Evolutionary conservation across 2,113 vertebrate genomes (phyloP), one percentile per base, ranked within the genome.

Genomic region (Myiopsitta monachus): DNA sequence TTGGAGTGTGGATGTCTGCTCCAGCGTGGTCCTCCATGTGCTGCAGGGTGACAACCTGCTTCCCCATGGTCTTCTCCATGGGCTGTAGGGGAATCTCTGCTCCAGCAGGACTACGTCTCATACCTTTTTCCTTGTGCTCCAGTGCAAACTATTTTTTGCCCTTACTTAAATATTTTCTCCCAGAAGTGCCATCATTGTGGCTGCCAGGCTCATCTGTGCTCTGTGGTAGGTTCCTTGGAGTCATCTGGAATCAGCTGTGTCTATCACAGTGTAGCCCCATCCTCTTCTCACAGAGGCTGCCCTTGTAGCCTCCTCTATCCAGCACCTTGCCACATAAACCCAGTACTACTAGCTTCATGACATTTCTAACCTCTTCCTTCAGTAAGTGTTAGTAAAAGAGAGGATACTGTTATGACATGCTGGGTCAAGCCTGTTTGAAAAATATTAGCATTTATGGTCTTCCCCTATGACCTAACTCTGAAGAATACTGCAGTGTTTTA

Each of bases 141-240:
- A 19, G 30, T 85, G 24, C 44, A 44, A 16, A 49, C 16, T 36
- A 27, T 0, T 3, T 85, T 80, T 69, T 66, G 10, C 16, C 27
- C 24, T 68, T 88, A 70, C 18, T 74, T 69, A 33, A 51, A 46
- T n/a, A 21, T 55, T 18, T 46, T 80, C 5, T 82, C 10, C 33
- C 30, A 55, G 55, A 66, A 18, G 22, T 55, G 22, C 24, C 0
- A 2, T 22, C 18, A 6, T 18, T 0, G 0, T 51, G n/a, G 12
- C 39, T 82, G 7, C 30, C 7, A 11, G 8, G 36, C 49, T 82
- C 16, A 62, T 39, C 44, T 24, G 14, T 77, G 31, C 33, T 18
- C 8, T 74, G 0, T 0, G 1, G 13, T 36, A 36, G 12, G 18
- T 27, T 15, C 0, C 1, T 31, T 74, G 26, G 41, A 93, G 22